Base-by-base conservation (phyloP, 2,888 invertebrate genomes). In the Eupithecia exiguata region DNA sequence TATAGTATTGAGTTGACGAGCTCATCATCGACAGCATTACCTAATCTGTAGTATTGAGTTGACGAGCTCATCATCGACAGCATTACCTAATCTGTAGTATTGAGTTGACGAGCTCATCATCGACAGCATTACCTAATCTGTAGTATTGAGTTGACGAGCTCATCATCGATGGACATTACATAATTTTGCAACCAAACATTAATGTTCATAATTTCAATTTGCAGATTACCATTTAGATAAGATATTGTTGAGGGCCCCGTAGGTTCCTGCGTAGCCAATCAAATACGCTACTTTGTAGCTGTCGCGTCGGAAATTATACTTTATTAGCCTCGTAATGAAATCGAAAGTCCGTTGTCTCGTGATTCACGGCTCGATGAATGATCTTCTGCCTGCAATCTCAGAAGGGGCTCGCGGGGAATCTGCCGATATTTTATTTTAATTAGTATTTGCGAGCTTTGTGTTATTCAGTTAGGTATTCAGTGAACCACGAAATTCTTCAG, bases 211-310 rank as follows among this genome's bases (percentile, higher is more conserved):
- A 25, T 61, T 61, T 21, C 35, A 18, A 16, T 63, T 63, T 7
- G 36, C 18, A 62, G 62, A 71, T 71, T 71, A 71, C 18, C 74
- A 68, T 74, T 74, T 71, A 68, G 68, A 74, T 74, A 53, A 68
- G n/a, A 21, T 71, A 53, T 63, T 58, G n/a, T 46, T 14, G 71
- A 16, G 5, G n/a, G 53, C 38, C 43, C 30, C n/a, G n/a, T n/a
- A n/a, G n/a, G n/a, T n/a, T n/a, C n/a, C n/a, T n/a, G n/a, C 14
- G 40, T n/a, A 66, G 53, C 25, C 58, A 63, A 74, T 71, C 36
- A 38, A 69, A 69, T 66, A 18, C 25, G 30, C 62, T 49, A 62
- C 68, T 53, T 70, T 36, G 69, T 66, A 63, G 46, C 62, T 53
- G 65, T 65, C 30, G 40, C 53, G 18, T 35, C 65, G 53, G 35